Evolutionary conservation across 1,140 invertebrate species (phyloP).

Genomic region (Trichonephila clavata): DNA sequence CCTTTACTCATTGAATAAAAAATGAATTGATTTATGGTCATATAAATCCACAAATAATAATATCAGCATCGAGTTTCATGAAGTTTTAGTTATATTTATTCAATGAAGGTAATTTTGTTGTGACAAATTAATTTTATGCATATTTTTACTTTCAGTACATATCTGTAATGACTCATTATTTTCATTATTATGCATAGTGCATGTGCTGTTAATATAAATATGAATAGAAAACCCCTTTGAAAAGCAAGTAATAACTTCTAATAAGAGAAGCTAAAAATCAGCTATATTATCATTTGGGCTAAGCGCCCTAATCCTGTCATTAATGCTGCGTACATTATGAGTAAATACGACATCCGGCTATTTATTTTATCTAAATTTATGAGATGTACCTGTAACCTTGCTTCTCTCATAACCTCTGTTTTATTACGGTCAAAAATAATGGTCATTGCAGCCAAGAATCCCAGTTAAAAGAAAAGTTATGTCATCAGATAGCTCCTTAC

Average conservation of each 20-base stretch:
- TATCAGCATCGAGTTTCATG: too few relatives aligned
- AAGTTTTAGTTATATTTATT: too few relatives aligned
- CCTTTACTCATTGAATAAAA: too few relatives aligned
- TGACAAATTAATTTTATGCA: too few relatives aligned
- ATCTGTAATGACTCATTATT: background rate
- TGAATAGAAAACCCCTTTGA: background rate
- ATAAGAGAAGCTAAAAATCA: background rate
- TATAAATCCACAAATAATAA: too few relatives aligned
- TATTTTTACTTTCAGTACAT: background rate
- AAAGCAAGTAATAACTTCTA: background rate
- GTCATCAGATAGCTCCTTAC: slow-evolving; percentile 19
- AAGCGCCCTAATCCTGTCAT: background rate
- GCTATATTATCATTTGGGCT: background rate
- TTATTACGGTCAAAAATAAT: slow-evolving; percentile 28
- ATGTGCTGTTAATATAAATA: background rate
- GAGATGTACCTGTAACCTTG: background rate
- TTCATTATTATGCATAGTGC: background rate
- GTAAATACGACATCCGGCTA: background rate
- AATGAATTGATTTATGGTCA: too few relatives aligned
- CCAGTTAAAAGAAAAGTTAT: background rate
- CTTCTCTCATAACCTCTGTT: slow-evolving; percentile 26
- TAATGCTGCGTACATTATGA: slow-evolving; percentile 11
- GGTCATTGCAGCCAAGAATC: background rate
- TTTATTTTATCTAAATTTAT: slow-evolving; percentile 36
- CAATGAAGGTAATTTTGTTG: too few relatives aligned